These are phyloP conservation scores for Thalassaphorura encarpata DNA, from an alignment of 1,140 invertebrate genomes.

Conservation along the genomic window DNA sequence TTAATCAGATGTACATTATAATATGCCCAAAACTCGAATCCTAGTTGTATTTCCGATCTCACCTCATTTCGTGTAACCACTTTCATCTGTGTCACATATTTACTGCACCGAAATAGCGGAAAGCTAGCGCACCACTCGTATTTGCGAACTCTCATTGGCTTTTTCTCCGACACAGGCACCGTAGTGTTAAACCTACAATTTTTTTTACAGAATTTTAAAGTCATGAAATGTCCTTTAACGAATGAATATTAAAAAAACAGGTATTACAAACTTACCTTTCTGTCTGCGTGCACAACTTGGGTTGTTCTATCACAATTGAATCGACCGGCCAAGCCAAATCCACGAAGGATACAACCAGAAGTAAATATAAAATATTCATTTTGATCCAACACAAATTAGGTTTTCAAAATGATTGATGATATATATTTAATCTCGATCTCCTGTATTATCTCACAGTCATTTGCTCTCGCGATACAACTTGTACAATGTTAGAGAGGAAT, in stretches of 20 bases:
- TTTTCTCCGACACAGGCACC: constrained; percentile 60
- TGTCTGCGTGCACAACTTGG: constrained; percentile 22
- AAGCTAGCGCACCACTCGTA: constrained; percentile 72
- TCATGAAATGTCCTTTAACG: background rate
- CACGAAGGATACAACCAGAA: background rate
- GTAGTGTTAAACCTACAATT: constrained; percentile 57
- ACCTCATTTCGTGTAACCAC: constrained; percentile 58
- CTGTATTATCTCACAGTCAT: no score
- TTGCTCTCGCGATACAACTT: no score
- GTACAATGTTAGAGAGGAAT: no score
- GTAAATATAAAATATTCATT: no score
- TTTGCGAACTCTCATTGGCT: constrained; percentile 67
- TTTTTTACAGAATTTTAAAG: background rate
- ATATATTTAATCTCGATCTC: no score
- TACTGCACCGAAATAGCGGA: constrained; percentile 66
- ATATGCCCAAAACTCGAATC: background rate
- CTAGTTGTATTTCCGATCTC: constrained; percentile 4
- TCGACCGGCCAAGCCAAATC: background rate
- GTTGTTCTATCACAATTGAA: constrained; percentile 16
- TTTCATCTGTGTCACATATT: constrained; percentile 65
- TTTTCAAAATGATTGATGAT: no score
- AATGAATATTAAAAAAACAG: no score
- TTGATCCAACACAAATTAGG: no score
- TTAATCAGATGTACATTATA: constrained; percentile 29
- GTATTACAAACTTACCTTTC: constrained; percentile 28